These are phyloP conservation scores for Megalurothrips usitatus DNA, from an alignment of 2,888 invertebrate genomes.

Conservation along the genomic window DNA sequence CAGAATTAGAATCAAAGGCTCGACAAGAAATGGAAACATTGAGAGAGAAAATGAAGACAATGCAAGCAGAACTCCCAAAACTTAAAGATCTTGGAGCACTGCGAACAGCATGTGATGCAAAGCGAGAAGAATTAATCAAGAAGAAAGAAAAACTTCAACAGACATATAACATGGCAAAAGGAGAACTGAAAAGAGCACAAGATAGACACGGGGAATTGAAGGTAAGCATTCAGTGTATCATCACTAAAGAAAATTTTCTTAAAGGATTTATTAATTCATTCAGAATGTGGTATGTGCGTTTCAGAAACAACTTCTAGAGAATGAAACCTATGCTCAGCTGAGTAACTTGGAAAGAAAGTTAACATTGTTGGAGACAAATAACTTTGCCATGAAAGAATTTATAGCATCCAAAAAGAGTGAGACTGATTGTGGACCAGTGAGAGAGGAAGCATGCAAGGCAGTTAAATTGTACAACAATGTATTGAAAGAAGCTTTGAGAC, in stretches of 20 bases:
- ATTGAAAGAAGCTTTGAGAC: neutral
- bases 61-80: constrained; percentile 59
- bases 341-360: constrained; percentile 64
- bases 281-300: neutral
- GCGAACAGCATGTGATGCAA: constrained; percentile 54
- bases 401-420: constrained; percentile 63
- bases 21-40: constrained; percentile 51
- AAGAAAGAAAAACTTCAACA: constrained; percentile 52
- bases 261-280: constrained; percentile 17
- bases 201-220: constrained; percentile 54
- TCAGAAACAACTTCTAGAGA: constrained; percentile 61
- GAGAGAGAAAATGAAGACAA: constrained; percentile 49
- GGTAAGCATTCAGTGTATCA: constrained; percentile 39
- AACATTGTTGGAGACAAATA: constrained; percentile 62
- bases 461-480: neutral
- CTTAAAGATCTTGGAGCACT: constrained; percentile 59
- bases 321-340: constrained; percentile 67
- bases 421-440: constrained; percentile 61
- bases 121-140: constrained; percentile 52
- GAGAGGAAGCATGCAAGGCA: constrained; percentile 42
- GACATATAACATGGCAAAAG: constrained; percentile 51
- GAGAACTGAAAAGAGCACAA: constrained; percentile 46
- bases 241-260: neutral
- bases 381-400: constrained; percentile 62
- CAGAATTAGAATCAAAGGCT: constrained; percentile 65